These are phyloP conservation scores for Adineta ricciae DNA, from an alignment of 2,888 invertebrate species.

Conservation along the genomic window DNA sequence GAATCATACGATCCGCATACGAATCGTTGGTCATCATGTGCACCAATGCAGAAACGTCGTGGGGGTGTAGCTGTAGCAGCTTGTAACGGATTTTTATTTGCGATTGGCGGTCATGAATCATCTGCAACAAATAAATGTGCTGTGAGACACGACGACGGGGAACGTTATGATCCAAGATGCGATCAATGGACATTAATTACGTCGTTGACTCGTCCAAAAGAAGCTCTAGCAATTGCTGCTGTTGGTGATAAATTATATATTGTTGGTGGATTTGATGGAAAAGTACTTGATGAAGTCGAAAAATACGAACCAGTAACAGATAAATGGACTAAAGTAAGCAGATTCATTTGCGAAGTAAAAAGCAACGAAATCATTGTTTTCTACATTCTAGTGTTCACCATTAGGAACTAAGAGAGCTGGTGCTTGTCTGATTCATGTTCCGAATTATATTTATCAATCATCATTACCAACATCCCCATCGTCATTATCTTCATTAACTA, in stretches of 20 bases:
- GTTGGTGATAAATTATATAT: slow-evolving; percentile 71
- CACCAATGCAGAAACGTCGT: slow-evolving; percentile 73
- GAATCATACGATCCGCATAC: slow-evolving; percentile 74
- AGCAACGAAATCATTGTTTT: background rate
- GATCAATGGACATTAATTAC: slow-evolving; percentile 79
- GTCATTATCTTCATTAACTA: background rate
- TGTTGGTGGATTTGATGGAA: slow-evolving; percentile 82
- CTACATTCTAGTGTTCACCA: slow-evolving; percentile 60
- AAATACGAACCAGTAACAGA: slow-evolving; percentile 64
- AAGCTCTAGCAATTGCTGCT: slow-evolving; percentile 75
- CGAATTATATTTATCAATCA: slow-evolving; percentile 4
- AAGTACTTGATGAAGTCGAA: slow-evolving; percentile 72
- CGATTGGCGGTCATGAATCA: slow-evolving; percentile 83
- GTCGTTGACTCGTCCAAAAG: slow-evolving; percentile 69
- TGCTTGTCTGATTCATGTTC: slow-evolving; percentile 64
- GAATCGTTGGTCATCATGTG: slow-evolving; percentile 70
- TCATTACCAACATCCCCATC: background rate
- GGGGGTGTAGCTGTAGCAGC: slow-evolving; percentile 82
- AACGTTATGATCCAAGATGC: slow-evolving; percentile 60
- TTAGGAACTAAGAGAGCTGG: slow-evolving; percentile 75
- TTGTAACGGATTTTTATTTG: slow-evolving; percentile 76
- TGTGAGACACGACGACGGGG: slow-evolving; percentile 39
- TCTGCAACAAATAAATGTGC: slow-evolving; percentile 75
- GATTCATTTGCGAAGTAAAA: background rate
- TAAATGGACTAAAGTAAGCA: slow-evolving; percentile 53